Evolutionary conservation across 2,797 vertebrate species (phyloP).

Genomic region (Pelobates cultripes): DNA sequence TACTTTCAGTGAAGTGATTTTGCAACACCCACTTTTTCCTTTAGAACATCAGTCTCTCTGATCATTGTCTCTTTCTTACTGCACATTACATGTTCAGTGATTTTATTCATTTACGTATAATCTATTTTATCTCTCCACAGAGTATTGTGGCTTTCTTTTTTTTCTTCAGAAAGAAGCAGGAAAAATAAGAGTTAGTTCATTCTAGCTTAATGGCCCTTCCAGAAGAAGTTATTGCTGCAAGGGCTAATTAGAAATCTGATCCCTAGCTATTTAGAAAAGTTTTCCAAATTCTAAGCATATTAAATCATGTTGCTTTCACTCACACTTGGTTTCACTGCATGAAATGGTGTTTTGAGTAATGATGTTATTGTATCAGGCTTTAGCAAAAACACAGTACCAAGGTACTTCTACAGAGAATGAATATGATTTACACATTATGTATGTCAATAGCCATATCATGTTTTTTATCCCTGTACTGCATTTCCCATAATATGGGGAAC

Average conservation of each 20-base stretch:
- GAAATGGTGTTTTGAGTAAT: background rate
- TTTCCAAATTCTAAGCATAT: conserved; percentile 5
- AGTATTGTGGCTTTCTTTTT: background rate
- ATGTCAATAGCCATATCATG: too few species aligned
- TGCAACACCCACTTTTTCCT: background rate
- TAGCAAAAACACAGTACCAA: too few species aligned
- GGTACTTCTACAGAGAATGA: too few species aligned
- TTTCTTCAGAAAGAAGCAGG: background rate
- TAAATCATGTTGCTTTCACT: conserved; percentile 9
- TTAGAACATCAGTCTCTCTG: background rate
- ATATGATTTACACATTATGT: too few species aligned
- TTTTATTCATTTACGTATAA: background rate
- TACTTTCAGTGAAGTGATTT: background rate
- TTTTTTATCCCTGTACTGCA: too few species aligned
- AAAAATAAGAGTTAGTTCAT: background rate
- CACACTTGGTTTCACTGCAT: conserved; percentile 22
- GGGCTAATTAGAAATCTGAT: conserved; percentile 49
- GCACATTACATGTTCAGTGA: background rate
- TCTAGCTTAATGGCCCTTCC: conserved; percentile 45
- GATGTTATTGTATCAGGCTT: background rate
- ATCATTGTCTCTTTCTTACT: background rate
- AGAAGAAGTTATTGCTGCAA: conserved; percentile 18
- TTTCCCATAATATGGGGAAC: too few species aligned
- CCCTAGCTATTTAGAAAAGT: conserved; percentile 22
- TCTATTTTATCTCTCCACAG: background rate